Base-by-base conservation (phyloP, 2,113 vertebrate genomes). In the Rattus rattus region DNA sequence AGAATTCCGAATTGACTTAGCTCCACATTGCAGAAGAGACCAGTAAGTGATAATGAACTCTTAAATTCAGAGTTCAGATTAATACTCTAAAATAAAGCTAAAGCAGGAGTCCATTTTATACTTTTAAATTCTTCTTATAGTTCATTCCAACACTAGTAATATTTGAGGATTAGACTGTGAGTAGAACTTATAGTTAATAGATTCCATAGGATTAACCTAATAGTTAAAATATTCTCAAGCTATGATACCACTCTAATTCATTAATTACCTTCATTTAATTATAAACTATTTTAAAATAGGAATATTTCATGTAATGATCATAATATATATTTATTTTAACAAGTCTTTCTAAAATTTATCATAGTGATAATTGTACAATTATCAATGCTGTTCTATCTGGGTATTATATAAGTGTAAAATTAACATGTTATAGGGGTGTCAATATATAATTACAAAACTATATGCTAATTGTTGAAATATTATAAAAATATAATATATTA, bases 1-100 rank as follows among this genome's bases (percentile, higher is more conserved):
- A 1, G 99, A 99, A 98, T 99, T 99, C 98, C 99, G 99, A 98
- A 99, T 99, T 99, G 99, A 99, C 94, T 98, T 99, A 98, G 99
- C 99, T 91, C 99, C 99, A 83, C 99, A 99, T 98, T 99, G 99
- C 99, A 98, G 99, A 98, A 98, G 98, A 98, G 99, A 99, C 99
- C 99, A 99, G 99, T 99, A 98, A 99, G 99, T 99, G 98, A 98
- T 85, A 59, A 17, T 49, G 86, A 6, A 54, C 72, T 4, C 36
- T 61, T 81, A 87, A 92, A 63, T 80, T 73, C 24, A 89, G 69
- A 86, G 70, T 61, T 10, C 90, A 77, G 1, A 76, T 33, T 33
- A 26, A 7, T 85, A 67, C 30, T 80, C 36, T 83, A 80, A 17
- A 93, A 77, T 59, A 79, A 19, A 93, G 81, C 70, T 80, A 80